phyloP scores from a whole-genome alignment of 2,113 vertebrate species.

The Aegotheles bennettii region DNA sequence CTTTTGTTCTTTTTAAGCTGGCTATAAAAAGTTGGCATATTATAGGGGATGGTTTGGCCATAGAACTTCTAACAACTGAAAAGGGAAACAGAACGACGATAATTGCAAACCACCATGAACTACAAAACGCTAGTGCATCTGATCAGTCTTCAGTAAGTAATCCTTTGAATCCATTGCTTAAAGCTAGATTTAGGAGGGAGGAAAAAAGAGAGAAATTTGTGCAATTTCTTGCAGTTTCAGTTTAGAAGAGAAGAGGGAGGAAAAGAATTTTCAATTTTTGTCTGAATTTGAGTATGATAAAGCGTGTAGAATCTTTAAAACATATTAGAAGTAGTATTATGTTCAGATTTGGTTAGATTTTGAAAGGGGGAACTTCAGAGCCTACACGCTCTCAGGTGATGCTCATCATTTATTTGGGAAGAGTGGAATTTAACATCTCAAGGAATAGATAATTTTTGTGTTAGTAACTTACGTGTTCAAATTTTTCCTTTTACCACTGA shows the following conservation, averaged over 20 bases:
- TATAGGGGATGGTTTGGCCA: conserved; percentile 90
- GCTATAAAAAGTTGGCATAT: conserved; percentile 94
- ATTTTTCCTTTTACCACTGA: background rate
- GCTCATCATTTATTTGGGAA: background rate
- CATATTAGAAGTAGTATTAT: background rate
- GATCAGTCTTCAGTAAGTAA: conserved; percentile 86
- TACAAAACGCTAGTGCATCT: conserved; percentile 81
- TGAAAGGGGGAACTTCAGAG: background rate
- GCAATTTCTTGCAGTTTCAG: background rate
- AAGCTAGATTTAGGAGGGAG: background rate
- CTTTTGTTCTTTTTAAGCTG: conserved; percentile 79
- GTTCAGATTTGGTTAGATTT: background rate
- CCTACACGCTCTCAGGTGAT: background rate
- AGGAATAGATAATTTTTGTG: background rate
- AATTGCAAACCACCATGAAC: conserved; percentile 77
- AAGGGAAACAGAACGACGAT: conserved; percentile 86
- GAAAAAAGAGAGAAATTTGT: background rate
- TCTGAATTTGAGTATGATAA: background rate
- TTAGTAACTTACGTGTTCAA: background rate
- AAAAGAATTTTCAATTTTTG: background rate
- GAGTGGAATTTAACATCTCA: background rate
- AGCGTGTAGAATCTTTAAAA: background rate
- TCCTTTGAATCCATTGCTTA: background rate
- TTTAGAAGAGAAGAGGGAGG: background rate
- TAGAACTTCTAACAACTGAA: conserved; percentile 90